Conservation (phyloP, 2,797 vertebrate species). For the Macropus fuliginosus region DNA sequence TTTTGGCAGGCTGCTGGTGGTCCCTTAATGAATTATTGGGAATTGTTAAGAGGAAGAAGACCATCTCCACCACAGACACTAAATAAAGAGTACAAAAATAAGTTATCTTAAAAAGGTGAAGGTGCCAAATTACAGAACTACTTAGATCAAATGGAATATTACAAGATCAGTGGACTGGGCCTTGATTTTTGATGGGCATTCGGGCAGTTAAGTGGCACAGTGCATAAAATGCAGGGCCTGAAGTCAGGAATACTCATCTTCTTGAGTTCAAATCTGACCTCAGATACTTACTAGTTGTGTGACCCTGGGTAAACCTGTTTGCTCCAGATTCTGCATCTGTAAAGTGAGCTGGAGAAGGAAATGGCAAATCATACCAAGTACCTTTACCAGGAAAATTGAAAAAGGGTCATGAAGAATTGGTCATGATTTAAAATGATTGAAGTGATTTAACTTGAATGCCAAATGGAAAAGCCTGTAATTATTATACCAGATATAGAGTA, state of each 20-base stretch:
- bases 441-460: not conserved
- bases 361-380: not conserved
- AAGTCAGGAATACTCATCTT: not conserved
- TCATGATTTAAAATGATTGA: not conserved
- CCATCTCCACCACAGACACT: constrained; percentile 51
- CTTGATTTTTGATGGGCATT: not conserved
- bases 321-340: not conserved
- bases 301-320: not conserved
- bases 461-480: not conserved
- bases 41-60: constrained; percentile 44
- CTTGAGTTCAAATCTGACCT: not conserved
- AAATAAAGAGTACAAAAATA: constrained; percentile 22
- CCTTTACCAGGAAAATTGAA: not conserved
- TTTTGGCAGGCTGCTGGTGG: constrained; percentile 34
- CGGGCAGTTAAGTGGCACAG: not conserved
- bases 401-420: not conserved
- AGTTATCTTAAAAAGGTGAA: not conserved
- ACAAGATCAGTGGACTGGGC: not conserved
- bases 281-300: not conserved
- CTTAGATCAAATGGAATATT: not conserved
- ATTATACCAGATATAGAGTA: not conserved
- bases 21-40: constrained; percentile 45
- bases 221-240: not conserved
- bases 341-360: not conserved
- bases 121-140: not conserved